These are phyloP conservation scores for Blastobasis adustella DNA, from an alignment of 2,888 invertebrate genomes.

Conservation along the genomic window DNA sequence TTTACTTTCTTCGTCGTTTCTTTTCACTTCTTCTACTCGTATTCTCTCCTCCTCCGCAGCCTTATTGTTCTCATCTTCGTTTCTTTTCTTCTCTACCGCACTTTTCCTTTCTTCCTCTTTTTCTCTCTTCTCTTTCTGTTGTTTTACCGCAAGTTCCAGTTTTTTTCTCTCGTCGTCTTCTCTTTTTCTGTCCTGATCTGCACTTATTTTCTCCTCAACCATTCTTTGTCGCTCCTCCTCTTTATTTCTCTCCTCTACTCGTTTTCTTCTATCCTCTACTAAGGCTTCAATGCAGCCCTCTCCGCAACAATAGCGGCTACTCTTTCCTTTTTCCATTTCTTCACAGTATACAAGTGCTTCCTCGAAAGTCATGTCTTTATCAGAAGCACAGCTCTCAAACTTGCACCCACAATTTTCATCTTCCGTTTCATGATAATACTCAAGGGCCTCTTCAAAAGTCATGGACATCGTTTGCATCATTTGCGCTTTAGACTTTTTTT, in stretches of 20 bases:
- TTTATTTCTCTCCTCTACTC: background rate
- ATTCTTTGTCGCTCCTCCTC: background rate
- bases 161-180: background rate
- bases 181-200: background rate
- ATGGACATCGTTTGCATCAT: too few relatives aligned
- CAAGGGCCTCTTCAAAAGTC: too few relatives aligned
- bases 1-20: background rate
- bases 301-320: too few relatives aligned
- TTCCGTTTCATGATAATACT: too few relatives aligned
- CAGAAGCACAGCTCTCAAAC: too few relatives aligned
- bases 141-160: background rate
- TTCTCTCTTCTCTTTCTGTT: background rate
- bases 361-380: too few relatives aligned
- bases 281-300: too few relatives aligned
- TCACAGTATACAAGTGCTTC: too few relatives aligned
- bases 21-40: background rate
- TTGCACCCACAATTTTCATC: too few relatives aligned
- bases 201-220: background rate
- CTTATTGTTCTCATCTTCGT: background rate
- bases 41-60: background rate
- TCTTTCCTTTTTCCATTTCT: too few relatives aligned
- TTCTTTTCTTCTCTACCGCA: background rate
- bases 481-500: too few relatives aligned
- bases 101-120: background rate
- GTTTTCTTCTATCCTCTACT: background rate